Conservation (phyloP, 2,888 invertebrate species). For the Atrina japonica region DNA sequence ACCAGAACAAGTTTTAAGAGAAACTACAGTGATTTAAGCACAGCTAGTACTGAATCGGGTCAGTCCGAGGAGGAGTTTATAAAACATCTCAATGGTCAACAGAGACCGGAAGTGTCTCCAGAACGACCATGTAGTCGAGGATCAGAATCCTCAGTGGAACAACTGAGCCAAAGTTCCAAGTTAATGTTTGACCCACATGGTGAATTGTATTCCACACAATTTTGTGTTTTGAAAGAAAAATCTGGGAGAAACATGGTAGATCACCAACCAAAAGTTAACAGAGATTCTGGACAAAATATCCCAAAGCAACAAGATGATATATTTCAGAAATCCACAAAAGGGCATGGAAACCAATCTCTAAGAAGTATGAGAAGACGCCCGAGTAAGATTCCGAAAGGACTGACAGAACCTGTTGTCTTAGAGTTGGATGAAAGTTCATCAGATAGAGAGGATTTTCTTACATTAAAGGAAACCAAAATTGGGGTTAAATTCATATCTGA, state of each 20-base stretch:
- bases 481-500: no score
- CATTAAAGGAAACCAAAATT: neutral
- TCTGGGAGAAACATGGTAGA: neutral
- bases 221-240: constrained; percentile 41
- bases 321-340: constrained; percentile 7
- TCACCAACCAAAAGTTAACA: neutral
- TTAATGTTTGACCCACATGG: constrained; percentile 57
- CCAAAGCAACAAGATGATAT: no score
- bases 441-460: neutral
- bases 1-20: constrained; percentile 26
- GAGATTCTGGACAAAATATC: neutral
- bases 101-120: neutral
- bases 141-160: constrained; percentile 26
- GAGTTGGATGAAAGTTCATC: neutral
- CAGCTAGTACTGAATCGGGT: constrained; percentile 47
- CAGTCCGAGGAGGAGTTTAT: constrained; percentile 44
- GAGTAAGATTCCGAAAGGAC: neutral
- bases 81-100: neutral
- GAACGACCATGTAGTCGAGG: neutral
- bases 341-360: constrained; percentile 35
- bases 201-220: constrained; percentile 61
- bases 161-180: constrained; percentile 55
- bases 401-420: neutral
- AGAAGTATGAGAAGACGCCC: constrained; percentile 10
- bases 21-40: constrained; percentile 29